Base-by-base conservation (phyloP, 2,113 vertebrate genomes). In the Dissostichus mawsoni region DNA sequence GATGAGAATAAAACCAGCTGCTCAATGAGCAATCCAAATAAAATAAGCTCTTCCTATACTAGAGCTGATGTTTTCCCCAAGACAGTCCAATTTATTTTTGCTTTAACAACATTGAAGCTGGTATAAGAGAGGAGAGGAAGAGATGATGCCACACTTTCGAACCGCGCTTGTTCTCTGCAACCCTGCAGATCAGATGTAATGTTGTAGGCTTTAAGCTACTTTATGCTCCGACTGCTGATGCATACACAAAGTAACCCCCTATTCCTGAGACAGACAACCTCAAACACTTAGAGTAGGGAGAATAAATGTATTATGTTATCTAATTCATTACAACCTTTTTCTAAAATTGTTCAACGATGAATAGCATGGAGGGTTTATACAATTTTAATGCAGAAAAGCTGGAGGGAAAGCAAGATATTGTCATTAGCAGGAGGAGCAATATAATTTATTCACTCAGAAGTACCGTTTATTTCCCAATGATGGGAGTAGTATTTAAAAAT, bases 181-280 rank as follows among this genome's bases (percentile, higher is more conserved):
- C 90, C 87, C 81, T 36, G 75, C 82, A 85, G 87, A 90, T 91
- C 89, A 88, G 70, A 80, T 44, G 76, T 86, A 79, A 90, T 87
- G 89, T 80, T 81, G 66, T 13, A 76, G 80, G 85, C 86, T 91
- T 91, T 89, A 80, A 80, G 69, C 70, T 90, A 83, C 87, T 90
- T 84, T 65, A 80, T 69, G 77, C 69, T 61, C 55, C 0, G 81
- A 87, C 79, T 82, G 69, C 85, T 78, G 85, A 90, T 90, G 90
- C 70, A 75, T 69, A 51, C 78, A 76, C 57, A 75, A 71, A 79
- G 69, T 58, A 82, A 82, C 64, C 86, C 62, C 56, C 44, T 25
- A 69, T 25, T 77, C 71, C 68, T 65, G 68, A 16, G 61, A 84
- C 41, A 51, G 58, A 61, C 48, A 20, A 58, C 45, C 53, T 29